Evolutionary conservation across 2,113 vertebrate genomes (phyloP).

Genomic region (Ahaetulla prasina): DNA sequence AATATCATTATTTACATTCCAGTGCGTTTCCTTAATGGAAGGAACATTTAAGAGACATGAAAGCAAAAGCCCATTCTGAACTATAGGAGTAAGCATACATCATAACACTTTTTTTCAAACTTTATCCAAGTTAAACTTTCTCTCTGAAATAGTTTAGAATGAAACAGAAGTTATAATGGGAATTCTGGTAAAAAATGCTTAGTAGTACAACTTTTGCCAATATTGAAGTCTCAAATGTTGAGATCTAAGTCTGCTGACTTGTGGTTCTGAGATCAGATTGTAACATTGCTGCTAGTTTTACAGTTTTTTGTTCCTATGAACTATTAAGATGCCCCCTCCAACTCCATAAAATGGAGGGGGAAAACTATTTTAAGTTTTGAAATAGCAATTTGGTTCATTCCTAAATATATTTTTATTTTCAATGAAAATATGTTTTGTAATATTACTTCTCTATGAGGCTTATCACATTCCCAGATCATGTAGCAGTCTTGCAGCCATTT

Average conservation of each 20-base stretch:
- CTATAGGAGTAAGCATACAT: neutral
- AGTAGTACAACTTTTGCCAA: neutral
- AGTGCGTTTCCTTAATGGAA: neutral
- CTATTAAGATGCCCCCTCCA: neutral
- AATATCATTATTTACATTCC: neutral
- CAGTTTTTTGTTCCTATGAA: neutral
- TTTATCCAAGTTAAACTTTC: neutral
- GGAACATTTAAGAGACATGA: too few relatives aligned
- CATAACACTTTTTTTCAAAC: neutral
- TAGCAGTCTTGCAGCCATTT: neutral
- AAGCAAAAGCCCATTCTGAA: neutral
- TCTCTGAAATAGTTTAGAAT: neutral
- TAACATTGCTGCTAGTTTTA: neutral
- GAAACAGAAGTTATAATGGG: neutral
- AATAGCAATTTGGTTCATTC: neutral
- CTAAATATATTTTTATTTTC: neutral
- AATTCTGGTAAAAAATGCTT: neutral
- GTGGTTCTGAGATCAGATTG: neutral
- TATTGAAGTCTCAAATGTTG: neutral
- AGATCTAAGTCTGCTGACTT: neutral
- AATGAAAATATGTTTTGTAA: neutral
- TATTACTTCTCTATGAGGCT: neutral
- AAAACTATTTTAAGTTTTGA: neutral
- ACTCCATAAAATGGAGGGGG: neutral
- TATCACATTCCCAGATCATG: neutral